Base-by-base conservation (phyloP, 2,797 vertebrate species). In the Naso thynnoides region DNA sequence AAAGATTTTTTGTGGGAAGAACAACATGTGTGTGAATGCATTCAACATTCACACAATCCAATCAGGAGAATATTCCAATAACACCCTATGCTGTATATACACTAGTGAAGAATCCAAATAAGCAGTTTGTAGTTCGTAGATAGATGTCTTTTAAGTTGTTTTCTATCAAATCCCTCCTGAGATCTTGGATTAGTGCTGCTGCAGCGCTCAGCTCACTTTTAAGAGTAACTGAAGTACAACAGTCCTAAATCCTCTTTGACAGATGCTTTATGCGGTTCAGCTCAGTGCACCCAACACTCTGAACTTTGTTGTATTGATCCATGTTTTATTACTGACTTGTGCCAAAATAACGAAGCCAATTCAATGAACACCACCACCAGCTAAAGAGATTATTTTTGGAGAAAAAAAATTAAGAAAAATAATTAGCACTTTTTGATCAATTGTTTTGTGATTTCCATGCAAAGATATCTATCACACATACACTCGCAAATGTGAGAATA, bases 171-270 rank as follows among this genome's bases (percentile, higher is more conserved):
- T 44, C 6, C 5, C 48, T 42, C 33, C 11, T 4, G 47, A 64
- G 54, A 52, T 63, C 26, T 24, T 8, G 3, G 76, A 86, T 79
- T 70, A 68, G 70, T 77, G 19, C 61, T 67, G 73, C 73, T 59
- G 15, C 44, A 31, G 49, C 11, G 41, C 50, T 74, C 75, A 41
- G 31, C 54, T 75, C 19, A 55, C 67, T 74, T 42, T 76, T 44
- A 26, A 38, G 27, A 65, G 15, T 10, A 50, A 21, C 6, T 23
- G 21, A 48, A 1, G n/a, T 27, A 42, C 27, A 38, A 36, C 26
- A 11, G 3, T 44, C 24, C 44, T 19, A 73, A 76, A 82, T 55
- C 53, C 33, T 65, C 50, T 67, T 19, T 19, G 18, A 44, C 31
- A 53, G 55, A 64, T 26, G 24, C 4, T 6, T 19, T 0, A 5